These are phyloP conservation scores for Anguilla pacifica DNA, from an alignment of 2,797 vertebrate species.

Conservation along the genomic window DNA sequence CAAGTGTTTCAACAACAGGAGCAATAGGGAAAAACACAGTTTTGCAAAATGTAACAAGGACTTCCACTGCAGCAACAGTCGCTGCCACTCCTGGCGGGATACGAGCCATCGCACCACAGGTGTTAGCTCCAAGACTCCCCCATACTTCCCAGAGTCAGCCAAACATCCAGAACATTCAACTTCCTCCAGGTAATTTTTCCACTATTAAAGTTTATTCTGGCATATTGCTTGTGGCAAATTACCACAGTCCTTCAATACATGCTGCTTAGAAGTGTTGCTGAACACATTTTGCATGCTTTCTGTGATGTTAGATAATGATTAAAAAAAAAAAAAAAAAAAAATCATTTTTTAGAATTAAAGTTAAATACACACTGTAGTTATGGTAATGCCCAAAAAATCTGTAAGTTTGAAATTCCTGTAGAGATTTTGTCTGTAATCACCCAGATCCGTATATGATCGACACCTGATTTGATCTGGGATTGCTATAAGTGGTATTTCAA, in stretches of 20 bases:
- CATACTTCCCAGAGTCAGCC: conserved; percentile 84
- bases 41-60: conserved; percentile 77
- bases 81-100: conserved; percentile 71
- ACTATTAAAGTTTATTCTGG: neutral
- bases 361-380: neutral
- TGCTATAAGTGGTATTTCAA: neutral
- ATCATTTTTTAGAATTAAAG: neutral
- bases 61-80: conserved; percentile 66
- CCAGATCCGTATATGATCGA: neutral
- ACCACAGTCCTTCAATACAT: neutral
- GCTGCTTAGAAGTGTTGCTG: neutral
- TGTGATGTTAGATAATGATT: neutral
- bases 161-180: conserved; percentile 94
- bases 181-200: conserved; percentile 87
- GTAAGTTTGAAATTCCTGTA: neutral
- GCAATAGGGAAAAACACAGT: conserved; percentile 74
- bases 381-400: neutral
- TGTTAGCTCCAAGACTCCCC: conserved; percentile 87
- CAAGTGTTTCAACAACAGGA: conserved; percentile 64
- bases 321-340: too few relatives aligned
- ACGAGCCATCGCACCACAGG: conserved; percentile 84
- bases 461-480: neutral
- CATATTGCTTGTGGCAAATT: neutral
- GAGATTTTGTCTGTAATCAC: neutral
- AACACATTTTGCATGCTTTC: neutral